These are phyloP conservation scores for Eupithecia vulgata DNA, from an alignment of 2,888 invertebrate genomes.

Conservation along the genomic window DNA sequence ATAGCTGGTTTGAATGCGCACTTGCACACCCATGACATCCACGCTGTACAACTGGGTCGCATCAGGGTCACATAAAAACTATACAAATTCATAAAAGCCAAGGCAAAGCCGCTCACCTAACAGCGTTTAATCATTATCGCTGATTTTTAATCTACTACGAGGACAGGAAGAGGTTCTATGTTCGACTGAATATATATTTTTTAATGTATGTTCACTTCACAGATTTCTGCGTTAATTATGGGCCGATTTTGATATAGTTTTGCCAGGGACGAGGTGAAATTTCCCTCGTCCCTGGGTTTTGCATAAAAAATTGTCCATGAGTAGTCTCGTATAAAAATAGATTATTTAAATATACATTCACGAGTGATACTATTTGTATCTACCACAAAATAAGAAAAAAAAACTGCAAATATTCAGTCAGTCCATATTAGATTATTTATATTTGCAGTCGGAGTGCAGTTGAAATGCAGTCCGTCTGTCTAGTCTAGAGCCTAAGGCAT, in stretches of 20 bases:
- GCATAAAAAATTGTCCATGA: neutral
- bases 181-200: neutral
- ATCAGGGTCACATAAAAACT: slow-evolving; percentile 32
- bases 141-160: neutral
- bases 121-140: neutral
- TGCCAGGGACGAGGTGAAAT: too few relatives aligned
- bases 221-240: neutral
- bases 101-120: slow-evolving; percentile 19
- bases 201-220: neutral
- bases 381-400: too few relatives aligned
- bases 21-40: slow-evolving; percentile 34
- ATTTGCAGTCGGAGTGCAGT: too few relatives aligned
- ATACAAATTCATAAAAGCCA: slow-evolving; percentile 24
- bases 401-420: too few relatives aligned
- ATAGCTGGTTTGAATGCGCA: slow-evolving; percentile 21
- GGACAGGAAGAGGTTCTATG: neutral
- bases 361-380: too few relatives aligned
- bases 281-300: too few relatives aligned
- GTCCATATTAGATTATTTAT: too few relatives aligned
- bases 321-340: too few relatives aligned
- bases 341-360: too few relatives aligned
- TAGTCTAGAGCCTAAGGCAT: too few relatives aligned
- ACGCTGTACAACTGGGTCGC: slow-evolving; percentile 31
- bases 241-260: neutral
- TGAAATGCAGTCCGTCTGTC: too few relatives aligned